These are phyloP conservation scores for Meteorus cinctellus DNA, from an alignment of 2,888 invertebrate species.

Conservation along the genomic window DNA sequence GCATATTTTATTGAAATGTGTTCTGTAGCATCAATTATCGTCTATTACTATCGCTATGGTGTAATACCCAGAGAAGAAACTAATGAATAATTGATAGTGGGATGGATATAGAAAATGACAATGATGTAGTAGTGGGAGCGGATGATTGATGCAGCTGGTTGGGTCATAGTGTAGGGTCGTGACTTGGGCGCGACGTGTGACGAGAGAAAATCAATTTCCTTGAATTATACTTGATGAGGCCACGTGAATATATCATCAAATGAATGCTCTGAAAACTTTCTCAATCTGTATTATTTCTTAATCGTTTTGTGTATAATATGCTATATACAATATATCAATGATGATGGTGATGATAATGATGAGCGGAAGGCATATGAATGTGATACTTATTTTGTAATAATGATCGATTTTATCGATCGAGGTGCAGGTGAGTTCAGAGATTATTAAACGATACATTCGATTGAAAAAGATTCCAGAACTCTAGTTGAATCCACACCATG, in stretches of 20 bases:
- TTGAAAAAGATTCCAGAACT: background rate
- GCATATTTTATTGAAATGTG: conserved; percentile 35
- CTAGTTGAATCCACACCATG: background rate
- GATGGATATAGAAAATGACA: background rate
- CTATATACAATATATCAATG: background rate
- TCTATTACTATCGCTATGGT: conserved; percentile 38
- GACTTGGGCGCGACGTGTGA: conserved; percentile 36
- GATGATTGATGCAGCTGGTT: conserved; percentile 44
- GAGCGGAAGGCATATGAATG: background rate
- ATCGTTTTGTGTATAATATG: background rate
- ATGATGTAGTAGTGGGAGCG: background rate
- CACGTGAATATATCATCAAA: conserved; percentile 4
- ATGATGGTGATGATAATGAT: background rate
- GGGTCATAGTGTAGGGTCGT: conserved; percentile 34
- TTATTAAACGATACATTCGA: background rate
- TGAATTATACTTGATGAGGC: conserved; percentile 25
- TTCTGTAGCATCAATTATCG: conserved; percentile 51
- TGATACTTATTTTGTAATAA: conserved; percentile 55
- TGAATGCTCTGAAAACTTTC: conserved; percentile 34
- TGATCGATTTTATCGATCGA: conserved; percentile 65
- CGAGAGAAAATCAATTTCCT: conserved; percentile 43
- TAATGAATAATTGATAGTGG: conserved; percentile 49
- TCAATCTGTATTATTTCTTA: conserved; percentile 30
- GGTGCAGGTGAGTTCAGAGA: conserved; percentile 52
- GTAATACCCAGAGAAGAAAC: conserved; percentile 31